Conservation (phyloP, 2,888 invertebrate species). For the Odontocolon sp. region DNA sequence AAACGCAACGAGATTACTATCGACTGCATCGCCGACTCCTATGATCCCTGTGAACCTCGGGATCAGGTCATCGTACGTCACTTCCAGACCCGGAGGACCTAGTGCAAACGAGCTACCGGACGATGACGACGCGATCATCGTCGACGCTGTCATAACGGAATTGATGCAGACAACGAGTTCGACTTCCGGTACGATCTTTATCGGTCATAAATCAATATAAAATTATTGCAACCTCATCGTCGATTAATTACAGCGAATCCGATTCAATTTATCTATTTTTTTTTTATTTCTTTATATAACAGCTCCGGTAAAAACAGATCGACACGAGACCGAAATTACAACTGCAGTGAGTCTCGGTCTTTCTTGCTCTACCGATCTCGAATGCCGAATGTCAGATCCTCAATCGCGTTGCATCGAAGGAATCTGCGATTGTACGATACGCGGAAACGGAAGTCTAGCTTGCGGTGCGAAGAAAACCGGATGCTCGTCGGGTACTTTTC, state of each 20-base stretch:
- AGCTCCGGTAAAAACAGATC: constrained; percentile 76
- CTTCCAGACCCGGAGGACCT: constrained; percentile 63
- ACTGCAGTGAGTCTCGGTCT: constrained; percentile 88
- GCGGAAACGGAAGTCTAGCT: constrained; percentile 81
- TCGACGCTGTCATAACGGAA: constrained; percentile 73
- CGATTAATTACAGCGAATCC: neutral
- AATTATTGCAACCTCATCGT: too few relatives aligned
- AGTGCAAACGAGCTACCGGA: constrained; percentile 70
- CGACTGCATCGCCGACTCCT: constrained; percentile 67
- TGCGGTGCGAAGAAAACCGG: constrained; percentile 90
- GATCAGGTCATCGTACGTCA: constrained; percentile 68
- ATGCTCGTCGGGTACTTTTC: constrained; percentile 92
- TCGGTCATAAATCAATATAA: too few relatives aligned
- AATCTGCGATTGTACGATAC: constrained; percentile 88
- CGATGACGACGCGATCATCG: constrained; percentile 74
- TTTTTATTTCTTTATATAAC: constrained; percentile 17
- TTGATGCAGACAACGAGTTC: constrained; percentile 65
- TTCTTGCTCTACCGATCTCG: constrained; percentile 87
- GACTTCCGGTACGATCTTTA: constrained; percentile 60
- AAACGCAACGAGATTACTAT: constrained; percentile 73
- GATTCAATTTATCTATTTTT: neutral
- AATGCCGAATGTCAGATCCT: constrained; percentile 91
- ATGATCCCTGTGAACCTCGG: constrained; percentile 70
- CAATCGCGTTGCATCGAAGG: constrained; percentile 89
- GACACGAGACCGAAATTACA: constrained; percentile 71